Percentiles rank a stretch among this genome's conserved stretches.
Evolutionary conservation across 2,113 vertebrate species (phyloP).

Genomic region (Nettapus auritus): DNA sequence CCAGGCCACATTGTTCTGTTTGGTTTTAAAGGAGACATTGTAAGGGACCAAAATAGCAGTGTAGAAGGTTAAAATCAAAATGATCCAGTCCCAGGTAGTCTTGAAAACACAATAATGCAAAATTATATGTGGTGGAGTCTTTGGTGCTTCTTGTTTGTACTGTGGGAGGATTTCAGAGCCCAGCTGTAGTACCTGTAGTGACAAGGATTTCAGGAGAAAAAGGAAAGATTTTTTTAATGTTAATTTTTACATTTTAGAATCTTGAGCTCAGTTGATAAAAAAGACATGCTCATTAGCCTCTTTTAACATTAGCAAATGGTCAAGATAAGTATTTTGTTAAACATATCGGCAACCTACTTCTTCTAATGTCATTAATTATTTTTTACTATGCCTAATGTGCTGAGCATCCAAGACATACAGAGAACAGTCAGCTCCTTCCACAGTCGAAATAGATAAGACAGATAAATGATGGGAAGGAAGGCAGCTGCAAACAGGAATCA

Average conservation of each 20-base stretch:
- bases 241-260: neutral
- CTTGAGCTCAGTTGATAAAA: neutral
- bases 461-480: neutral
- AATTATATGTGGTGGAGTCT: conserved; percentile 97
- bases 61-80: conserved; percentile 98
- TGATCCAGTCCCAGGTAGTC: conserved; percentile 99
- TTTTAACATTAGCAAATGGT: neutral
- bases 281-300: neutral
- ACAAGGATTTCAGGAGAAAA: conserved; percentile 45
- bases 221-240: neutral
- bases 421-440: neutral
- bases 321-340: neutral
- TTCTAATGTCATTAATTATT: neutral
- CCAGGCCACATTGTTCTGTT: conserved; percentile 98
- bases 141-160: conserved; percentile 97
- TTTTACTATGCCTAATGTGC: neutral
- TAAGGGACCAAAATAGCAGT: conserved; percentile 98
- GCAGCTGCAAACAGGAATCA: neutral
- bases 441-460: neutral
- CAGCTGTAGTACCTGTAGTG: conserved; percentile 90
- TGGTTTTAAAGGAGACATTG: conserved; percentile 98
- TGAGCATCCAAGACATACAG: neutral
- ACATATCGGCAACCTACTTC: neutral
- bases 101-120: conserved; percentile 98
- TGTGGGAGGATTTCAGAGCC: conserved; percentile 97